Evolutionary conservation across 2,113 vertebrate genomes (phyloP), one percentile per base, ranked within the genome.

Genomic region (Nothobranchius kuhntae): DNA sequence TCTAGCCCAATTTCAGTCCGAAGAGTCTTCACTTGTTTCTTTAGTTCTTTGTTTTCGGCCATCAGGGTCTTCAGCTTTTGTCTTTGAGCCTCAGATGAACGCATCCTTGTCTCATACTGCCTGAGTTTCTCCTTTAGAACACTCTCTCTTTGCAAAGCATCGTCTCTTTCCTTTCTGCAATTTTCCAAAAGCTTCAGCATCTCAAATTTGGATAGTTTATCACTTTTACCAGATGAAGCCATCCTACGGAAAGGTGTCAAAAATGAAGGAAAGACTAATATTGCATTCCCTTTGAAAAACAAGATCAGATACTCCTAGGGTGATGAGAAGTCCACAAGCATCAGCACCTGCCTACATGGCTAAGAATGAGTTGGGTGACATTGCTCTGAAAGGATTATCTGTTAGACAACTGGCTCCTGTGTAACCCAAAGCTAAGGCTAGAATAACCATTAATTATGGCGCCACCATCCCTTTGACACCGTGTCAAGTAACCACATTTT

Each of bases 401-500:
- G 66, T 83, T 77, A 61, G 86, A 85, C 73, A 81, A 77, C 62
- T 66, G 70, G 64, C 78, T 77, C 68, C 60, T 24, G 78, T 93
- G 92, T 93, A 93, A 94, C 85, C 87, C 88, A 91, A 94, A 89
- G 91, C 92, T 89, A 62, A 77, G 91, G 91, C 90, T 94, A 91
- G 91, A 92, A 93, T 93, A 89, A 93, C 93, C 92, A 91, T 89
- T 93, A 94, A 93, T 92, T 93, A 93, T 92, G 88, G 86, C 79
- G 59, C 87, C 85, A 66, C 82, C 76, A 83, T 71, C 77, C 75
- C 73, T 71, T 79, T 90, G 85, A 90, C 87, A 91, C 81, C n/a
- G 90, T 89, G 91, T 93, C 91, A 84, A 88, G 82, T 93, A 83
- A 93, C 92, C 83, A 73, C 52, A 69, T 74, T 81, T 80, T 69